Percentiles rank a stretch among this genome's conserved stretches.
Conservation (phyloP, 2,888 invertebrate species). For the Myathropa florea region DNA sequence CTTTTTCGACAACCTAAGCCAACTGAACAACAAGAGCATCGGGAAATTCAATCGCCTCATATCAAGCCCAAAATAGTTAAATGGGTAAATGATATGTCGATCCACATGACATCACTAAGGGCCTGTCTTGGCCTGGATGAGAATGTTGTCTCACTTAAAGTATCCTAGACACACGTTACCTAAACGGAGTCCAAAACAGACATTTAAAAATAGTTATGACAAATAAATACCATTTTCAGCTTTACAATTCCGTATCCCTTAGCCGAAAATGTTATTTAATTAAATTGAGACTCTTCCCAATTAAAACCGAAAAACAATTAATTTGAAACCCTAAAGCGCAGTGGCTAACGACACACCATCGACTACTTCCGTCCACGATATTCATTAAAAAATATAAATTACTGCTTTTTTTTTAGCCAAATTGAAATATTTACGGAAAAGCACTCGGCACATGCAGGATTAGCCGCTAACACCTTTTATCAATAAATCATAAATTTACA, state of each 20-base stretch:
- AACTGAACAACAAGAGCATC: too few species aligned
- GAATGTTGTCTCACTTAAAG: too few species aligned
- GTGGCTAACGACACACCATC: background rate
- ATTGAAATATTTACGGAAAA: constrained; percentile 68
- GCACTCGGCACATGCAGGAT: constrained; percentile 57
- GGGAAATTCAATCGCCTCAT: too few species aligned
- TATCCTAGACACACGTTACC: too few species aligned
- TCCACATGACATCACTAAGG: too few species aligned
- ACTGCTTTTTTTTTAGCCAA: constrained; percentile 40
- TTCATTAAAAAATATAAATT: constrained; percentile 33
- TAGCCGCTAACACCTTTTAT: constrained; percentile 70
- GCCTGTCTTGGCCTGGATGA: too few species aligned
- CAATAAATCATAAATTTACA: constrained; percentile 70
- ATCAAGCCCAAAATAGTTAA: too few species aligned
- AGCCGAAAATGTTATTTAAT: background rate
- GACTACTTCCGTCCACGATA: background rate
- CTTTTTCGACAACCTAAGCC: too few species aligned
- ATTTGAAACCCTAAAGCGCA: background rate
- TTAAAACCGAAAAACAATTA: background rate
- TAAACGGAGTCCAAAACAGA: too few species aligned
- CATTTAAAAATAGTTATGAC: too few species aligned
- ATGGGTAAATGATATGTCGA: too few species aligned
- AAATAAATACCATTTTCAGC: too few species aligned
- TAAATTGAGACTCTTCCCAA: background rate
- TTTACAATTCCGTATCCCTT: background rate